Conservation (phyloP, 1,140 invertebrate genomes). For the Physella acuta region DNA sequence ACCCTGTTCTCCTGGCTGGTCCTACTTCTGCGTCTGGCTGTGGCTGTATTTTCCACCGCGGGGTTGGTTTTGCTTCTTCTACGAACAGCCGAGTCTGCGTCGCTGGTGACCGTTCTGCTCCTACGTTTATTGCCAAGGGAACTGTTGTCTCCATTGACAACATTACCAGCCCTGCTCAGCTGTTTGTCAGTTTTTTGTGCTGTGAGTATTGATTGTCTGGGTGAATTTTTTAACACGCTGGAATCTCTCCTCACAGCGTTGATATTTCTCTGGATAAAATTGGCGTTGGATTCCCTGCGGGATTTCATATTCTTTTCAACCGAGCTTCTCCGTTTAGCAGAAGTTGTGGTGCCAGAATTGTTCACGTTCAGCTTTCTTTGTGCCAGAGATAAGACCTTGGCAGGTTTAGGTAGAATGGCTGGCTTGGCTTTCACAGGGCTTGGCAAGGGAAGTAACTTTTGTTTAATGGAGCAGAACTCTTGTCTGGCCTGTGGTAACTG, state of each 20-base stretch:
- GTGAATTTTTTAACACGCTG: background rate
- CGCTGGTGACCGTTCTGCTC: background rate
- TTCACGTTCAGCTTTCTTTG: background rate
- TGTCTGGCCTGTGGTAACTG: no score
- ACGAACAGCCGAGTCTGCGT: background rate
- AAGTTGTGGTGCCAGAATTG: background rate
- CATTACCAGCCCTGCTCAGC: background rate
- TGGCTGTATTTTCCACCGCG: background rate
- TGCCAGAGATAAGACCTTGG: background rate
- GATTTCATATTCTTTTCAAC: background rate
- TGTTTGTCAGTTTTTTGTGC: background rate
- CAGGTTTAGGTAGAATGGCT: slow-evolving; percentile 2
- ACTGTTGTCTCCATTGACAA: background rate
- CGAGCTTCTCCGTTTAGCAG: background rate
- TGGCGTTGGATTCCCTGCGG: background rate
- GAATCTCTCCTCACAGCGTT: background rate
- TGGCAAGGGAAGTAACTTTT: no score
- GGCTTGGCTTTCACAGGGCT: background rate
- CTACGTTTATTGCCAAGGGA: background rate
- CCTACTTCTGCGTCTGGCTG: slow-evolving; percentile 2
- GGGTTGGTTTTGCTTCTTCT: background rate
- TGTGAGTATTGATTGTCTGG: background rate
- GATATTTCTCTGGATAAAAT: background rate
- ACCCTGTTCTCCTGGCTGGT: background rate
- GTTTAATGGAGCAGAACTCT: no score